Conservation (phyloP, 2,888 invertebrate species). For the Agrochola circellaris region DNA sequence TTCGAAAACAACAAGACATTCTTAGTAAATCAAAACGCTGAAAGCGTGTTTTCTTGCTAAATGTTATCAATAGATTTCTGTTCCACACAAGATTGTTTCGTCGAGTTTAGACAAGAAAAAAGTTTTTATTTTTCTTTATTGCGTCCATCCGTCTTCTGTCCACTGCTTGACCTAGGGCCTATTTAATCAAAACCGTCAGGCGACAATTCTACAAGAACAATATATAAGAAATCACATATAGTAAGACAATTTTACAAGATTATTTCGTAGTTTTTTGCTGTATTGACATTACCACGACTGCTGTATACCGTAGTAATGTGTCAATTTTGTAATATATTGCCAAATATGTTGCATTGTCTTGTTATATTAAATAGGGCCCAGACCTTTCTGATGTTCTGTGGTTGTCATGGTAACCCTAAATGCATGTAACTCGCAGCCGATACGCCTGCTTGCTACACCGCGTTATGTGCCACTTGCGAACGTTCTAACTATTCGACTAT, state of each 20-base stretch:
- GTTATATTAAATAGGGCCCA: not conserved
- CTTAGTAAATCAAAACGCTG: not conserved
- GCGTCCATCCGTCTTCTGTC: not conserved
- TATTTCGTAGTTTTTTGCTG: not conserved
- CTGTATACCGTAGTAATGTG: not conserved
- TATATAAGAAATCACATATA: no score
- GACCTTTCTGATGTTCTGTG: constrained; percentile 7
- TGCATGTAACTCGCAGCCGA: constrained; percentile 76
- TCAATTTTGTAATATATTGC: not conserved
- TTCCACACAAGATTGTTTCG: not conserved
- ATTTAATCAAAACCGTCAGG: not conserved
- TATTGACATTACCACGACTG: not conserved
- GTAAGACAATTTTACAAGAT: not conserved
- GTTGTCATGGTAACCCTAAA: constrained; percentile 57
- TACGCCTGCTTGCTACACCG: constrained; percentile 81
- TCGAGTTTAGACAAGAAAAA: not conserved
- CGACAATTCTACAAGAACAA: not conserved
- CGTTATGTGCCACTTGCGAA: constrained; percentile 81
- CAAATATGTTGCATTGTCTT: not conserved
- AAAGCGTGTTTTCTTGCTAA: not conserved
- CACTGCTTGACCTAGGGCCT: not conserved
- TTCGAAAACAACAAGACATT: not conserved
- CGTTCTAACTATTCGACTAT: constrained; percentile 72
- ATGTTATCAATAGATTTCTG: not conserved
- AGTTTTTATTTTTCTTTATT: constrained; percentile 1